A percentile compares a stretch with the other conserved stretches of the same genome.
Evolutionary conservation across 1,140 invertebrate genomes (phyloP).

Genomic region (Neodiprion pinetum): DNA sequence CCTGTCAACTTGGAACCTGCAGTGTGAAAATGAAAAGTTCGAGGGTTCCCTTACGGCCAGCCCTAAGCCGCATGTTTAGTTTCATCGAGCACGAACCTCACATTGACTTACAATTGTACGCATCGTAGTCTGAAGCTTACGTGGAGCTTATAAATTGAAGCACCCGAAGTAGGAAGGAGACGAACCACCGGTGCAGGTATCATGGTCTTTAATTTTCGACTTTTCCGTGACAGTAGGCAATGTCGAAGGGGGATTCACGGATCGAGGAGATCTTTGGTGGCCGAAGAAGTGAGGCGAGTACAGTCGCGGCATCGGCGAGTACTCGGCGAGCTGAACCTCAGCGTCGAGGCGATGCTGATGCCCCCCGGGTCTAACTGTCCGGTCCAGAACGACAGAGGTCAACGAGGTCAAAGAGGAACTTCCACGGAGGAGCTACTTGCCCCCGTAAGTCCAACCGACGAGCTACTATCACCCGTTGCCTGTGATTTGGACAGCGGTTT

Average conservation of each 20-base stretch:
- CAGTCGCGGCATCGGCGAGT: conserved; percentile 80
- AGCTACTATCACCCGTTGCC: conserved; percentile 72
- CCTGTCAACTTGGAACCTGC: no score
- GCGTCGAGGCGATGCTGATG: conserved; percentile 89
- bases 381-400: conserved; percentile 54
- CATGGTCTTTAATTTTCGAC: conserved; percentile 40
- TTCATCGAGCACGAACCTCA: no score
- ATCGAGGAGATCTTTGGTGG: conserved; percentile 67
- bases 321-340: conserved; percentile 84
- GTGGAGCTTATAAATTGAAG: no score
- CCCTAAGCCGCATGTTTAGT: no score
- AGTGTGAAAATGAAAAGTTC: no score
- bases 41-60: no score
- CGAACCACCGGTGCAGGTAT: no score
- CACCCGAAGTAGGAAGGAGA: conserved; percentile 49
- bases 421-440: conserved; percentile 71
- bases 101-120: no score
- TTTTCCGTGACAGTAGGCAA: conserved; percentile 46
- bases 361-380: conserved; percentile 61
- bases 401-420: conserved; percentile 57
- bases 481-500: conserved; percentile 82
- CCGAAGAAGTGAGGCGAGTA: conserved; percentile 82
- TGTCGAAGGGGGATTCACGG: conserved; percentile 50
- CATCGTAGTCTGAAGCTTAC: no score
- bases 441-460: conserved; percentile 73